A percentile compares a stretch with the other conserved stretches of the same genome.
Conservation (phyloP, 1,140 invertebrate species). For the Drosophila pandora region DNA sequence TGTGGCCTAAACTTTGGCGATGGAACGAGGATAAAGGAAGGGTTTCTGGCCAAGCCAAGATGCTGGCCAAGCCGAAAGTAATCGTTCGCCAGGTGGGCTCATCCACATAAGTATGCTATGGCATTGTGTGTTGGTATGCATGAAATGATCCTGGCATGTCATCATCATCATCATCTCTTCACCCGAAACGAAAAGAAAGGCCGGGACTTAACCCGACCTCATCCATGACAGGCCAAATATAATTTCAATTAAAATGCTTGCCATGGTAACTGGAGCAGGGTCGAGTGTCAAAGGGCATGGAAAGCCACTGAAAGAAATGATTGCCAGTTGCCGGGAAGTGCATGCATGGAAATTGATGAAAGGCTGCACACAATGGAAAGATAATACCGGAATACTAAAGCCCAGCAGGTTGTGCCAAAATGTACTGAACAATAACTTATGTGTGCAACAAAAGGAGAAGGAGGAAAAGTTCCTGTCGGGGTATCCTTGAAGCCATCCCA, state of each 20-base stretch:
- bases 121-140: slow-evolving; percentile 31
- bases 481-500: neutral
- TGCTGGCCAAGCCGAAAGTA: slow-evolving; percentile 35
- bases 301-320: slow-evolving; percentile 10
- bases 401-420: slow-evolving; percentile 54
- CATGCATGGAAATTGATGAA: neutral
- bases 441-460: slow-evolving; percentile 4
- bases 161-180: slow-evolving; percentile 21
- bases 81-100: slow-evolving; percentile 21
- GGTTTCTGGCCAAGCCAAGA: slow-evolving; percentile 20
- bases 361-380: neutral
- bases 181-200: slow-evolving; percentile 23
- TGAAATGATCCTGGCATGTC: slow-evolving; percentile 36
- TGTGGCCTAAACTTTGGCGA: slow-evolving; percentile 53
- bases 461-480: neutral
- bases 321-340: neutral
- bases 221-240: slow-evolving; percentile 55
- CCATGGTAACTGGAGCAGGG: slow-evolving; percentile 52
- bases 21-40: no score
- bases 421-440: slow-evolving; percentile 50
- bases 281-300: slow-evolving; percentile 56
- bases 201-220: slow-evolving; percentile 12
- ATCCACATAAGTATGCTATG: slow-evolving; percentile 22
- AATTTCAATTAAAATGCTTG: slow-evolving; percentile 78
- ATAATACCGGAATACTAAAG: slow-evolving; percentile 43